Evolutionary conservation across 1,140 invertebrate genomes (phyloP).

Genomic region (Drosophila ercepeae): DNA sequence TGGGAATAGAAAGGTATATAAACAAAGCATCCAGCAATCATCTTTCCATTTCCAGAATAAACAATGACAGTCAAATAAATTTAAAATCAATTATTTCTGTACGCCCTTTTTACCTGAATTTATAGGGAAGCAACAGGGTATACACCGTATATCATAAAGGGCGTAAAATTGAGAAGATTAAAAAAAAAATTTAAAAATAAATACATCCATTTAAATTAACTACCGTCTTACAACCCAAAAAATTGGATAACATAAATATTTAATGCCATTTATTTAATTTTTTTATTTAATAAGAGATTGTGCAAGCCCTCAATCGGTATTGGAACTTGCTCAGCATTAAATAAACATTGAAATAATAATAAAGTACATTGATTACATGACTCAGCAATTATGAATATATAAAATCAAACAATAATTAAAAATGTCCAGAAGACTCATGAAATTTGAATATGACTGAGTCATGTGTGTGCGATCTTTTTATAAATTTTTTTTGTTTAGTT

Average conservation of each 20-base stretch:
- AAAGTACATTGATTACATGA: conserved; percentile 44
- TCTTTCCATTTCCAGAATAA: conserved; percentile 55
- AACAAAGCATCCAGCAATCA: conserved; percentile 44
- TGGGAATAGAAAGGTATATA: conserved; percentile 26
- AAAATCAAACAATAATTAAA: conserved; percentile 25
- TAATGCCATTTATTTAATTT: background rate
- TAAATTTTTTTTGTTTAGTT: too few relatives aligned
- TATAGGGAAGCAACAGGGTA: background rate
- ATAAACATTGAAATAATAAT: conserved; percentile 35
- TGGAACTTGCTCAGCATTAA: conserved; percentile 14
- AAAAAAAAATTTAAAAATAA: background rate
- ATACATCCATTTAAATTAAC: too few relatives aligned
- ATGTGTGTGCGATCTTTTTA: background rate
- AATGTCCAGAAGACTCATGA: conserved; percentile 1
- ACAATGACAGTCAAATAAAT: conserved; percentile 58
- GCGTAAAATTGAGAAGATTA: background rate
- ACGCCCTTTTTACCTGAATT: conserved; percentile 35
- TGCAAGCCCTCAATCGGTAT: background rate
- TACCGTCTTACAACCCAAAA: too few relatives aligned
- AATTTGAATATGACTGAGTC: background rate
- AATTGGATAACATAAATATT: too few relatives aligned
- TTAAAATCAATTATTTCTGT: conserved; percentile 53
- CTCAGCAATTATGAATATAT: conserved; percentile 21
- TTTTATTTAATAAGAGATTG: background rate
- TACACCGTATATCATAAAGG: background rate